Base-by-base conservation (phyloP, 2,888 invertebrate genomes). In the Sialis lutaria region DNA sequence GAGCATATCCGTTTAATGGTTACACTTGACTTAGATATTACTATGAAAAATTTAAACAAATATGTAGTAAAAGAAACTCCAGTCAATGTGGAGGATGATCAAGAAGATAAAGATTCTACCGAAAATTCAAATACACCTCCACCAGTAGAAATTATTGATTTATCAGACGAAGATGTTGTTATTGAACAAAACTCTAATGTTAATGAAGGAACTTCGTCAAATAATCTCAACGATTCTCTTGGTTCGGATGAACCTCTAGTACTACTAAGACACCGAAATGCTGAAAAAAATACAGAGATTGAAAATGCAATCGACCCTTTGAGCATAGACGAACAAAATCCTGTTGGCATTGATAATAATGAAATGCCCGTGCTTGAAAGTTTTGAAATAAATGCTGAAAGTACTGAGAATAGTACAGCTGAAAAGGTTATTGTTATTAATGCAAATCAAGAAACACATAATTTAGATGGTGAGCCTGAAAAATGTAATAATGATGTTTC, bases 221-320 rank as follows among this genome's bases (percentile, higher is more conserved):
- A 22, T 22, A 22, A 22, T 22, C 22, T 22, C 2, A 22, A 22
- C 4, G 22, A 22, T 22, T 37, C 6, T 9, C 22, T 10, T 10
- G 41, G 45, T 22, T 33, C 45, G 10, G 42, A 52, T 6, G 55
- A 58, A 33, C 50, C 54, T 1, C 47, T 54, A 37, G 46, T 55
- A 5, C 47, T 53, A 5, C 32, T 55, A 33, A 46, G 51, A 37
- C 53, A 55, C 44, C 47, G 44, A 7, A 50, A 48, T 41, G 39
- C 40, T 40, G 47, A 48, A 13, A 47, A 42, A 33, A 43, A 50
- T 44, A 44, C 39, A 7, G 49, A 47, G 6, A 42, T 55, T 5
- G 47, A 49, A 31, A 51, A 50, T 42, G 48, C 54, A 3, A 13
- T 51, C 6, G 56, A 59, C 42, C 53, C 55, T 1, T 46, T 54